Evolutionary conservation across 2,113 vertebrate genomes (phyloP), one percentile per base, ranked within the genome.

Genomic region (Henicopernis longicauda): DNA sequence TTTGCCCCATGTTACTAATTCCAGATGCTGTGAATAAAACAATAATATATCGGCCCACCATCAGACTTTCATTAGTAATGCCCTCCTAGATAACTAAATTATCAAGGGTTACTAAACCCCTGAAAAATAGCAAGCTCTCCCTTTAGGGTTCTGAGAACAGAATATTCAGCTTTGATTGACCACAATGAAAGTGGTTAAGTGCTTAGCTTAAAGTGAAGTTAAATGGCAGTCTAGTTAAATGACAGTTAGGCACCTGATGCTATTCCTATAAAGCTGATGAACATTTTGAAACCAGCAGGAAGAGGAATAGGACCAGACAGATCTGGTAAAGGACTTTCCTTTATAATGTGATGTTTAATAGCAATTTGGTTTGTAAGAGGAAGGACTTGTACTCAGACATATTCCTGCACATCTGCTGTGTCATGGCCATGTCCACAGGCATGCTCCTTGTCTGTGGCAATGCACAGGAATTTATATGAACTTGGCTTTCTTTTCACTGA

Each of bases 1-100:
- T 92, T 89, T 94, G 9, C 19, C 40, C 49, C 23, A 23, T 69
- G n/a, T 80, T 91, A 80, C n/a, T 87, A 70, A 80, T 82, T 57
- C 54, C 62, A 95, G 62, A 93, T 87, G 11, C 32, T 77, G 49
- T 82, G 45, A 93, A 90, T 34, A 78, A 82, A 91, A 58, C 19
- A 82, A 10, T 62, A 81, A 62, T 2, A 1, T 76, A 34, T n/a
- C 25, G 86, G 13, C 6, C 19, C 15, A 59, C 6, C 1, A 1
- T 63, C 78, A 62, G 17, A 45, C 66, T 50, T 73, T 90, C 13
- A 9, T 78, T 82, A 73, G 23, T 44, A 77, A 78, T 63, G 21
- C 2, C 44, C 27, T 69, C 15, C 21, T 45, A 52, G 47, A 78
- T 49, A 89, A 89, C 23, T 80, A 57, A 66, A 62, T 57, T 42